These are phyloP conservation scores for Australoheros facetus DNA, from an alignment of 2,797 vertebrate species.

Conservation along the genomic window DNA sequence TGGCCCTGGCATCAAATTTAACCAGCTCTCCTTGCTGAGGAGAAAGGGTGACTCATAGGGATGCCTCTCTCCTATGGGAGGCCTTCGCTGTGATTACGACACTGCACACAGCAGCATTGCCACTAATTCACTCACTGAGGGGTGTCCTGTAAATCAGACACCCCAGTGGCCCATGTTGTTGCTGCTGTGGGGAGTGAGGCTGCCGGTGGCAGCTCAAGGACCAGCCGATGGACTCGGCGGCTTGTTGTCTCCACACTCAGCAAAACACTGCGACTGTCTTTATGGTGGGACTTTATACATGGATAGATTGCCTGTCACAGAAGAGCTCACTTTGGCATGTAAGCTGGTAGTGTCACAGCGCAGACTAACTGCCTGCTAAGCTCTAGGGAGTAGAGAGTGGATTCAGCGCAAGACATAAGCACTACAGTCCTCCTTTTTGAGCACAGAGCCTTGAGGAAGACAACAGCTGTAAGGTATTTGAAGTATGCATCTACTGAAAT, in stretches of 20 bases:
- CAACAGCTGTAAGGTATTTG: not conserved
- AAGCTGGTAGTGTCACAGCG: constrained; percentile 15
- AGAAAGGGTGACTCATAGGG: constrained; percentile 49
- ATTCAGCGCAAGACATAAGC: constrained; percentile 20
- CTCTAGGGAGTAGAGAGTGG: constrained; percentile 19
- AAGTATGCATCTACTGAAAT: not conserved
- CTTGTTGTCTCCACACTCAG: constrained; percentile 47
- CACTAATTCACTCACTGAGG: constrained; percentile 61
- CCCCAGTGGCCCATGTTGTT: constrained; percentile 23
- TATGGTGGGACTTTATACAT: constrained; percentile 29
- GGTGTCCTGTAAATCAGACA: constrained; percentile 64
- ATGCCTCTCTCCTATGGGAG: constrained; percentile 39
- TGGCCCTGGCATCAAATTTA: constrained; percentile 24
- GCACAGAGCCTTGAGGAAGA: not conserved
- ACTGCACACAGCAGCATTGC: constrained; percentile 21
- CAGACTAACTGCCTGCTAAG: constrained; percentile 34
- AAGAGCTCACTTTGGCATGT: constrained; percentile 32
- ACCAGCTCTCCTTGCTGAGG: constrained; percentile 4
- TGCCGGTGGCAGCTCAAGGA: constrained; percentile 69
- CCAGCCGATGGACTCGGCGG: constrained; percentile 52
- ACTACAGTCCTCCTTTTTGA: constrained; percentile 13
- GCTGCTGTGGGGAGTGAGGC: constrained; percentile 21
- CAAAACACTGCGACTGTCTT: constrained; percentile 39
- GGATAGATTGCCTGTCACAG: constrained; percentile 54
- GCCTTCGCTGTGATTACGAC: constrained; percentile 40